Base-by-base conservation (phyloP, 2,113 vertebrate species). In the Heterotilapia buettikoferi region DNA sequence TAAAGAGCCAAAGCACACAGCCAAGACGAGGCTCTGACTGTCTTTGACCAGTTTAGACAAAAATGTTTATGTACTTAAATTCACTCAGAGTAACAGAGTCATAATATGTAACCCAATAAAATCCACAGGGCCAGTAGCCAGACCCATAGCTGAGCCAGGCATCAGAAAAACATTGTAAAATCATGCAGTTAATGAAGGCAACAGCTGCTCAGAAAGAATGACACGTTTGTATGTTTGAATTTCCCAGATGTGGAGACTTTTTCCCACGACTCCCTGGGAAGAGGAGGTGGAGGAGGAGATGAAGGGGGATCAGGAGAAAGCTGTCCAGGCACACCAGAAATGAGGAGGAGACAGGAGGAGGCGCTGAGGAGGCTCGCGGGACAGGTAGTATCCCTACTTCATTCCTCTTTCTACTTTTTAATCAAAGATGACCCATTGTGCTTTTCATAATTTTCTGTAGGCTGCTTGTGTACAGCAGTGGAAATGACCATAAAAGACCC, bases 251-350 rank as follows among this genome's bases (percentile, higher is more conserved):
- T 95, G 40, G 98, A 99, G 47, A 59, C 85, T 97, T 97, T 91
- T 93, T 97, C 88, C 18, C 97, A 98, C 33, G 93, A 97, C 1
- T 97, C 98, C 9, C 95, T 98, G 92, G 93, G 91, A 68, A 78
- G 87, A 93, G 93, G 91, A 29, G 92, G 82, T 84, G 80, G 56
- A 56, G 81, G 43, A n/a, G 84, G 40, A n/a, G 87, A 86, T 59
- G 91, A 63, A 52, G 92, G 56, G 53, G 92, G 63, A 50, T 87
- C 97, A n/a, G 97, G 97, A 38, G 97, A 97, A 81, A 99, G 98
- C 95, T 99, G 98, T 93, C 98, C 98, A 0, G 98, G 98, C 57
- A 99, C 99, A 3, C 98, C 99, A 2, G 98, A 99, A 89, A 97
- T 98, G 97, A 97, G 97, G 29, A 97, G 97, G 85, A 97, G 97